Evolutionary conservation across 2,888 invertebrate genomes (phyloP), one percentile per base, ranked within the genome.

Genomic region (Incurvaria masculella): DNA sequence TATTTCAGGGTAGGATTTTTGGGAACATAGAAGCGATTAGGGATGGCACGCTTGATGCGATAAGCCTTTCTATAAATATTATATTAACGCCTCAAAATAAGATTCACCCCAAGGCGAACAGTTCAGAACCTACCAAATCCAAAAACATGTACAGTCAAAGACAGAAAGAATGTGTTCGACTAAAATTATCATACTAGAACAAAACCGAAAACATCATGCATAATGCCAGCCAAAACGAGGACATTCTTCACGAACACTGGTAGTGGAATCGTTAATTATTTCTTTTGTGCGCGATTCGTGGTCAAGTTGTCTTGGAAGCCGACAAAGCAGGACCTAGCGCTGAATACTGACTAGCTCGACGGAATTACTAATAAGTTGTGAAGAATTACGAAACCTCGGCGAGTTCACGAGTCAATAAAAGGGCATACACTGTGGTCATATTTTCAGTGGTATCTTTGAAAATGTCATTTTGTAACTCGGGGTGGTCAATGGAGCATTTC

Each of bases 231-330:
- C n/a, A n/a, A n/a, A n/a, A 44, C 44, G 44, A 38, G 5, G 61
- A 69, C 65, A 64, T 61, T 65, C 69, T 70, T 73, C 68, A 62
- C 65, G 67, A 70, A 74, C 64, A 75, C 74, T 72, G 68, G 78
- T 73, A 73, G 75, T 72, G 69, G 65, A 72, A 75, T 72, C 10
- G 23, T 23, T 23, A 23, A 69, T 63, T 78, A 75, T 75, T 78
- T 76, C 76, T 78, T 78, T 76, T 78, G 74, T 74, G 71, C 75
- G 75, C 73, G 76, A 75, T 78, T 76, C 78, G 76, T 73, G 75
- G 75, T 72, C 72, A 65, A 61, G 64, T 57, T 59, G 60, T 55
- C 66, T 69, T 69, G 69, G 58, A 72, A 73, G 74, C 78, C 75
- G 74, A 65, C 72, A 65, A 60, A 61, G 65, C 18, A 67, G 33